A percentile compares a stretch with the other conserved stretches of the same genome.
Evolutionary conservation across 2,113 vertebrate species (phyloP).

Genomic region (Lucifuga dentata): DNA sequence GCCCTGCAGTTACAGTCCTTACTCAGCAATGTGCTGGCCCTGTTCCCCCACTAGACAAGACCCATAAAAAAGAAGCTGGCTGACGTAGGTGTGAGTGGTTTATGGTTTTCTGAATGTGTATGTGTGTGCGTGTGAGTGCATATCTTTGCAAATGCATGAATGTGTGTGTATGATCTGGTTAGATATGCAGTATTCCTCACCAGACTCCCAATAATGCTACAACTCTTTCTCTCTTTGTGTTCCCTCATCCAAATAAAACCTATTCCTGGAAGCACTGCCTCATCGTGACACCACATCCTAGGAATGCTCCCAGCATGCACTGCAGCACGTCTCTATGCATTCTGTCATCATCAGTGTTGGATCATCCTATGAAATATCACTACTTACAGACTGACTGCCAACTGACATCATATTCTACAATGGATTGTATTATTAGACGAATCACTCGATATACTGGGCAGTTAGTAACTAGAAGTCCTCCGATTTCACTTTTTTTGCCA

Average conservation of each 20-base stretch:
- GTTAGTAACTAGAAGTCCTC: constrained; percentile 9
- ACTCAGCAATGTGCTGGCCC: constrained; percentile 66
- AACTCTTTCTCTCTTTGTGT: constrained; percentile 12
- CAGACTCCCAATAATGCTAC: constrained; percentile 19
- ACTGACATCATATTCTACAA: constrained; percentile 6
- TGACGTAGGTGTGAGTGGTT: constrained; percentile 65
- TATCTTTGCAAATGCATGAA: constrained; percentile 25
- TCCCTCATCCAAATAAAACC: constrained; percentile 38
- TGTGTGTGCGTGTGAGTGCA: constrained; percentile 24
- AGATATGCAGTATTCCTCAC: constrained; percentile 43
- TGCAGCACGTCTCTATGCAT: constrained; percentile 7
- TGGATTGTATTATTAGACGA: constrained; percentile 1
- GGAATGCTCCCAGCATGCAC: constrained; percentile 51
- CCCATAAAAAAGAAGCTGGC: constrained; percentile 26
- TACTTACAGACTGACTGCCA: constrained; percentile 7
- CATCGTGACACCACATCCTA: constrained; percentile 59
- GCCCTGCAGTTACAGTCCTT: constrained; percentile 70
- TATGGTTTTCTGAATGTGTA: constrained; percentile 24
- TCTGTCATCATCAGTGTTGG: constrained; percentile 23
- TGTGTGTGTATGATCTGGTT: constrained; percentile 25
- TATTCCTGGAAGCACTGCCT: constrained; percentile 38
- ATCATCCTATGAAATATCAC: constrained; percentile 27
- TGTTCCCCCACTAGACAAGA: constrained; percentile 28
- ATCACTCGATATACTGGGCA: not conserved
- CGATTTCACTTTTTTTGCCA: too few species aligned